Evolutionary conservation across 2,888 invertebrate genomes (phyloP).

Genomic region (Cremastinae sp.): DNA sequence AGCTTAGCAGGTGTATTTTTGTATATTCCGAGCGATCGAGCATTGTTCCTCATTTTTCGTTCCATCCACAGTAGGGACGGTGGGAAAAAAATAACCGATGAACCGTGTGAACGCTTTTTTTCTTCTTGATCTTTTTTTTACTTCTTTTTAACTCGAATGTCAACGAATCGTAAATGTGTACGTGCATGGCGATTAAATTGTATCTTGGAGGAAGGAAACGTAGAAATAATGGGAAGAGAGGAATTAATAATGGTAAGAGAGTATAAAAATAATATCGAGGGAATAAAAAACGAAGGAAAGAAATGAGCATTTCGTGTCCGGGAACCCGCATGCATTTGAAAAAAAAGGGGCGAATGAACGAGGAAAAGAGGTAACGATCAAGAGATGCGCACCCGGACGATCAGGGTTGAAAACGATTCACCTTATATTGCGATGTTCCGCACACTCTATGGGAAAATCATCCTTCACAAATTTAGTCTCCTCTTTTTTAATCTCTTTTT

Average conservation of each 20-base stretch:
- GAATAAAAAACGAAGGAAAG: conserved; percentile 4
- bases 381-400: conserved; percentile 42
- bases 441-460: conserved; percentile 25
- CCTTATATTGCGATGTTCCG: conserved; percentile 20
- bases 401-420: conserved; percentile 16
- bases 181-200: conserved; percentile 26
- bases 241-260: conserved; percentile 7
- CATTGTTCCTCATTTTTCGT: conserved; percentile 17
- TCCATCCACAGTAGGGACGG: conserved; percentile 25
- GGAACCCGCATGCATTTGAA: conserved; percentile 49
- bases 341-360: conserved; percentile 26
- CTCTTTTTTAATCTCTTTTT: conserved; percentile 8
- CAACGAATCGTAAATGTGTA: conserved; percentile 12
- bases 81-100: conserved; percentile 41
- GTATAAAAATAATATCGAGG: neutral
- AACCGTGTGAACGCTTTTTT: conserved; percentile 51
- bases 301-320: conserved; percentile 45
- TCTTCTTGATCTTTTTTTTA: no score
- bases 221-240: neutral
- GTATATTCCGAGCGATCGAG: conserved; percentile 49
- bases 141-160: no score
- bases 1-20: conserved; percentile 57
- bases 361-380: conserved; percentile 34
- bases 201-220: neutral
- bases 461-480: neutral